These are phyloP conservation scores for Pelecanus crispus DNA, from an alignment of 2,113 vertebrate genomes.

Conservation along the genomic window DNA sequence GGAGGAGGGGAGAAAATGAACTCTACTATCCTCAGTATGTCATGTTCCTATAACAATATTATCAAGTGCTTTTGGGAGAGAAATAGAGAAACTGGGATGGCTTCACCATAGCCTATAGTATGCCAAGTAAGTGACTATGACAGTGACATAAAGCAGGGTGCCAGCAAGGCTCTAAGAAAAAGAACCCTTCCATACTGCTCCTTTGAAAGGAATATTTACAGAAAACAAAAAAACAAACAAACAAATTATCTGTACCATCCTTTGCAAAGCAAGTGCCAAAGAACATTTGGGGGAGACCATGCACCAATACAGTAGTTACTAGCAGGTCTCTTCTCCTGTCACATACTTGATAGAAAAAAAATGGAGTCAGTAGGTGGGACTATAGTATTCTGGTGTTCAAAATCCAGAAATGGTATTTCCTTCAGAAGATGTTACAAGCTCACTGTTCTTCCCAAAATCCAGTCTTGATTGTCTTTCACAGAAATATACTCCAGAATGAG, in stretches of 20 bases:
- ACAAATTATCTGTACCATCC: too few species aligned
- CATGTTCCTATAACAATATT: not conserved
- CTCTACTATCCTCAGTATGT: not conserved
- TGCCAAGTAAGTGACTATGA: not conserved
- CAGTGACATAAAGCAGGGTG: not conserved
- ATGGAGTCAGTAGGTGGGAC: not conserved
- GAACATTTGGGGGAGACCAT: not conserved
- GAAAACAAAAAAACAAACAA: too few species aligned
- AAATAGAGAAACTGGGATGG: not conserved
- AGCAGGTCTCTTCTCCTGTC: not conserved
- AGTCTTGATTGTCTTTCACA: not conserved
- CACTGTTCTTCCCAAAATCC: not conserved
- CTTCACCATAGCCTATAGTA: not conserved
- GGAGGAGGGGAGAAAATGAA: not conserved
- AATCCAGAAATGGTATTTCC: not conserved
- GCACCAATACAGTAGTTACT: not conserved
- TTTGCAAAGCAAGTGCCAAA: not conserved
- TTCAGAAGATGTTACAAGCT: not conserved
- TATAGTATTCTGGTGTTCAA: not conserved
- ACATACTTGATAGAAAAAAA: not conserved
- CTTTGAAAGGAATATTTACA: not conserved
- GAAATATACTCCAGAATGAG: not conserved
- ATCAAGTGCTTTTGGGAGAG: not conserved
- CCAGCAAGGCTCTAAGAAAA: not conserved
- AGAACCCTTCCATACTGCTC: not conserved